These are phyloP conservation scores for Galago senegalensis DNA, from an alignment of 2,797 vertebrate species.

Conservation along the genomic window DNA sequence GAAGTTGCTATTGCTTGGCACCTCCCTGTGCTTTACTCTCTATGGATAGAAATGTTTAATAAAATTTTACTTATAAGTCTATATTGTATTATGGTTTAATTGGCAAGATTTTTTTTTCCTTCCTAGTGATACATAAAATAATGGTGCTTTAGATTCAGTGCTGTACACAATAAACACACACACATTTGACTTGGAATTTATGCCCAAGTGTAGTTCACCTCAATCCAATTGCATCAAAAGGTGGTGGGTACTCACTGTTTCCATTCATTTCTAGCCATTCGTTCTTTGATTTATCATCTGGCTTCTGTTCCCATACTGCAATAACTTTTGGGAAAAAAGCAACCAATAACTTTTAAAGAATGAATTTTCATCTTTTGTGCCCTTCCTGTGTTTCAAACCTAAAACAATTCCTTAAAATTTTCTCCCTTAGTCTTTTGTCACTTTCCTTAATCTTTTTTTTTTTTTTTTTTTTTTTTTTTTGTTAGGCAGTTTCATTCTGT, in stretches of 20 bases:
- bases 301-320: not conserved
- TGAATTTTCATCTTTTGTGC: not conserved
- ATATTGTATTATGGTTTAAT: not conserved
- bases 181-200: not conserved
- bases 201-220: not conserved
- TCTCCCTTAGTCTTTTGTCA: not conserved
- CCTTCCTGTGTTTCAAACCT: not conserved
- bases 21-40: not conserved
- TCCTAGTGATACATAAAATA: not conserved
- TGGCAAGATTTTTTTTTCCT: not conserved
- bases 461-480: too few species aligned
- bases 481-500: too few species aligned
- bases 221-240: not conserved
- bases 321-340: not conserved
- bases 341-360: not conserved
- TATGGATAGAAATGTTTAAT: not conserved
- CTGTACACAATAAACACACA: not conserved
- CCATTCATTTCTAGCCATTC: not conserved
- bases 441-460: not conserved
- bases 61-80: not conserved
- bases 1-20: not conserved
- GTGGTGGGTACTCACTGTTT: not conserved
- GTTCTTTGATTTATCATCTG: not conserved
- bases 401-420: not conserved
- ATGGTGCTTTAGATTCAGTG: not conserved